Evolutionary conservation across 1,140 invertebrate genomes (phyloP).

Genomic region (Trichonephila clavipes): DNA sequence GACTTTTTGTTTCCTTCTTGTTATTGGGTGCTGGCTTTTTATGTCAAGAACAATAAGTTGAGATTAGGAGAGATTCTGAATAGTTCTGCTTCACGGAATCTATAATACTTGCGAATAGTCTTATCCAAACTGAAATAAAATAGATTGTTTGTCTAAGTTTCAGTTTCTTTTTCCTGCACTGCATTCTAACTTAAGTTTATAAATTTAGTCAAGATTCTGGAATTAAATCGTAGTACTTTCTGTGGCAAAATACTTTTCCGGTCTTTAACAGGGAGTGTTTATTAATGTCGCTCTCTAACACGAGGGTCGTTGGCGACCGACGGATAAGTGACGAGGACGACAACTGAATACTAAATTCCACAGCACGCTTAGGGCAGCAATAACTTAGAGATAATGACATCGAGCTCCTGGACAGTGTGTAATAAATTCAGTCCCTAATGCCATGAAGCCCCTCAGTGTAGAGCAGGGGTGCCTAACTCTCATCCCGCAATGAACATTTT

Average conservation of each 20-base stretch:
- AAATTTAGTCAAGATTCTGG: no score
- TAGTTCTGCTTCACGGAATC: background rate
- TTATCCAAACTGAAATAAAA: background rate
- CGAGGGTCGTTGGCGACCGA: no score
- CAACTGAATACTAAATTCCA: no score
- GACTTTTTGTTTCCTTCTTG: background rate
- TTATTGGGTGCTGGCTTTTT: background rate
- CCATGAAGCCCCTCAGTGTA: no score
- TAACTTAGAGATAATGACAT: no score
- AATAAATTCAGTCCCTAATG: no score
- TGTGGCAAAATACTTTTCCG: background rate
- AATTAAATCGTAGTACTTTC: background rate
- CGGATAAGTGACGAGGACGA: background rate
- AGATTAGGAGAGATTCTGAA: conserved; percentile 15
- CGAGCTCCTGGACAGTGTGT: no score
- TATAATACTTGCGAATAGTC: background rate
- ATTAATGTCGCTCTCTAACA: no score
- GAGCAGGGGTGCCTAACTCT: no score
- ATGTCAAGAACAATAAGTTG: background rate
- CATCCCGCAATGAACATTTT: no score
- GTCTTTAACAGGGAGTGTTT: background rate
- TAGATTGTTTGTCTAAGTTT: background rate
- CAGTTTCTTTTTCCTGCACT: background rate
- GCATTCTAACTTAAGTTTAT: no score
- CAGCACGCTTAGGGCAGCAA: no score